Evolutionary conservation across 2,888 invertebrate genomes (phyloP), one percentile per base, ranked within the genome.

Genomic region (Agriopis leucophaearia): DNA sequence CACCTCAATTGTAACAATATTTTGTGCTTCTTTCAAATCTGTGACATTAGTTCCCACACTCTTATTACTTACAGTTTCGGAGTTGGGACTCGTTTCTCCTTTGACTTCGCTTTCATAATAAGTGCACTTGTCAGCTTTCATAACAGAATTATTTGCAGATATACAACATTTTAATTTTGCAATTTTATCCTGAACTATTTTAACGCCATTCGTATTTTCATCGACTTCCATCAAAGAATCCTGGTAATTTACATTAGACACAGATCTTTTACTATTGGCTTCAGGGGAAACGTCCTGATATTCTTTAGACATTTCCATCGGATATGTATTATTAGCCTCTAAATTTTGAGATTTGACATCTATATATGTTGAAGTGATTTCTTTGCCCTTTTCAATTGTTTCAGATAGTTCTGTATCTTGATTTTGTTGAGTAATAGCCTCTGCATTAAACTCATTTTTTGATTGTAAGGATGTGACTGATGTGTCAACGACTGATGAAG

Each of bases 1-100:
- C 52, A 66, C 68, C 60, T 68, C 71, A 64, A 65, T 72, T 70
- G 65, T 59, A 66, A 57, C 47, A 61, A 55, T 38, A 61, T 70
- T 65, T 57, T 54, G 60, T 56, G 52, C 40, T 55, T 64, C 66
- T 57, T 69, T 64, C 40, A 64, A 51, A 60, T 45, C 51, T 48
- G 55, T 44, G 55, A 55, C 35, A 57, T 55, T 56, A 64, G 16
- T n/a, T 48, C 68, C 57, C 44, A 61, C 56, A 64, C 52, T 60
- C 45, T 59, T 42, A 63, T 51, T 68, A 69, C 68, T 69, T 69
- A 69, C 68, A 60, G 45, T 69, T 69, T 69, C 35, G 56, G 47
- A 45, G 47, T 60, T 56, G 47, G 35, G 36, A 40, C 16, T 40
- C 45, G 36, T 44, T 16, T 63, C 55, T 56, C 38, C 44, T 35